These are phyloP conservation scores for Vanessa tameamea DNA, from an alignment of 1,140 invertebrate genomes.

Conservation along the genomic window DNA sequence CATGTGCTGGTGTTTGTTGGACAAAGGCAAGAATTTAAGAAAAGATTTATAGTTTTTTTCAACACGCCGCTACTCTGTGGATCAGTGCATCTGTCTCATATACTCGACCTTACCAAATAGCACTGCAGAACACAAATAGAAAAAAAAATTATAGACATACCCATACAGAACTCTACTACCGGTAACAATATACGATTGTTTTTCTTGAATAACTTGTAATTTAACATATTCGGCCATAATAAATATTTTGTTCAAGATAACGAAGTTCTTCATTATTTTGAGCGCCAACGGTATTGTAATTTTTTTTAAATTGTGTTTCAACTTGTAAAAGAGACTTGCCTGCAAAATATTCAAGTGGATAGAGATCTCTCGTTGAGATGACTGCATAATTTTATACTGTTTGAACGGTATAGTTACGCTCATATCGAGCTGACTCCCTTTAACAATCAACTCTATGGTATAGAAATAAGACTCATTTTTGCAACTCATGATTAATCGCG, in stretches of 20 bases:
- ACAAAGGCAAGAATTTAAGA: too few relatives aligned
- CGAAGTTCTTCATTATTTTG: conserved; percentile 15
- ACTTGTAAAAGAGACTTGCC: conserved; percentile 15
- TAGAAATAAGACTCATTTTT: background rate
- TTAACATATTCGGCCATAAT: background rate
- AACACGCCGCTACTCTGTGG: too few relatives aligned
- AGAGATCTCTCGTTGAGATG: conserved; percentile 16
- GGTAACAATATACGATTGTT: too few relatives aligned
- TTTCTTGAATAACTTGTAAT: too few relatives aligned
- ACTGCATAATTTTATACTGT: conserved; percentile 20
- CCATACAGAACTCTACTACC: too few relatives aligned
- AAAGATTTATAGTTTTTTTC: too few relatives aligned
- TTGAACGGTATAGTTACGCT: conserved; percentile 2
- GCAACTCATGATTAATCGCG: background rate
- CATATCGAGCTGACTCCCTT: background rate
- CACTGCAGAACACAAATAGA: too few relatives aligned
- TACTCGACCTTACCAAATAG: too few relatives aligned
- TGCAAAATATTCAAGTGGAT: conserved; percentile 13
- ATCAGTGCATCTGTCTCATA: too few relatives aligned
- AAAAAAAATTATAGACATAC: too few relatives aligned
- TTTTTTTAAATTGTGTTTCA: conserved; percentile 19
- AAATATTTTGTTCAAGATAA: conserved; percentile 11
- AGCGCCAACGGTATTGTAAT: conserved; percentile 15
- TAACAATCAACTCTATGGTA: background rate
- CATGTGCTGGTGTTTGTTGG: too few relatives aligned